These are phyloP conservation scores for Drosophila merina DNA, from an alignment of 2,888 invertebrate genomes.

Conservation along the genomic window DNA sequence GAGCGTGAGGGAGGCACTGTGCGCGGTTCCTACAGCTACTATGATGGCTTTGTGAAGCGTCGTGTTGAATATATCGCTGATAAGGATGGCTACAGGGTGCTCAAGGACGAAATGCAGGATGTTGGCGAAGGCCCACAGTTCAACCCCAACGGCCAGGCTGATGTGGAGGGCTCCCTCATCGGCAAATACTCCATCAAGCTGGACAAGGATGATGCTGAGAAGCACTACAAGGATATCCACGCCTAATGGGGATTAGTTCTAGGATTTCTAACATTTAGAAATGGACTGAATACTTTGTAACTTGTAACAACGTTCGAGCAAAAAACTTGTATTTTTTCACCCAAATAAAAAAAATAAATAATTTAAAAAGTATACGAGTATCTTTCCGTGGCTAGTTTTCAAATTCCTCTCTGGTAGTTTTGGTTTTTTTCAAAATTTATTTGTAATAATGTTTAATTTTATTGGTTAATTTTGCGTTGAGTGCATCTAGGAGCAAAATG, in stretches of 20 bases:
- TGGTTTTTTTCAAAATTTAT: constrained; percentile 61
- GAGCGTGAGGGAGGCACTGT: constrained; percentile 82
- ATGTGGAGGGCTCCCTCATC: constrained; percentile 83
- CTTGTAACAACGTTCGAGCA: constrained; percentile 29
- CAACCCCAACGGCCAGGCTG: constrained; percentile 84
- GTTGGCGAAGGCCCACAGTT: constrained; percentile 85
- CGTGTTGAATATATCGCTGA: constrained; percentile 87
- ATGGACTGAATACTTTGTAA: constrained; percentile 77
- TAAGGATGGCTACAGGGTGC: constrained; percentile 86
- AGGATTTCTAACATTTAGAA: constrained; percentile 81
- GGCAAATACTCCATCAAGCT: constrained; percentile 84
- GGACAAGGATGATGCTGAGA: constrained; percentile 81
- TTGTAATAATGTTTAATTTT: constrained; percentile 74
- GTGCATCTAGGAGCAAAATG: constrained; percentile 83
- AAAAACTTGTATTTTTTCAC: constrained; percentile 29
- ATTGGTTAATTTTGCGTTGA: constrained; percentile 82
- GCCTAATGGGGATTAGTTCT: constrained; percentile 39
- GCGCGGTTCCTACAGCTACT: constrained; percentile 86
- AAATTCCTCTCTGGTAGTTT: not conserved
- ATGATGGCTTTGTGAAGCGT: constrained; percentile 86
- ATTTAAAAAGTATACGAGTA: too few relatives aligned
- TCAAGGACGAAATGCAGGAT: constrained; percentile 84
- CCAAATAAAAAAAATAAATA: constrained; percentile 16
- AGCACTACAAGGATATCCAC: constrained; percentile 77
- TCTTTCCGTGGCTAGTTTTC: too few relatives aligned